Percentiles rank a stretch among this genome's conserved stretches.
These are phyloP conservation scores for Paracentrotus lividus DNA, from an alignment of 53 echinoderm and acorn worm genomes.

Conservation along the genomic window DNA sequence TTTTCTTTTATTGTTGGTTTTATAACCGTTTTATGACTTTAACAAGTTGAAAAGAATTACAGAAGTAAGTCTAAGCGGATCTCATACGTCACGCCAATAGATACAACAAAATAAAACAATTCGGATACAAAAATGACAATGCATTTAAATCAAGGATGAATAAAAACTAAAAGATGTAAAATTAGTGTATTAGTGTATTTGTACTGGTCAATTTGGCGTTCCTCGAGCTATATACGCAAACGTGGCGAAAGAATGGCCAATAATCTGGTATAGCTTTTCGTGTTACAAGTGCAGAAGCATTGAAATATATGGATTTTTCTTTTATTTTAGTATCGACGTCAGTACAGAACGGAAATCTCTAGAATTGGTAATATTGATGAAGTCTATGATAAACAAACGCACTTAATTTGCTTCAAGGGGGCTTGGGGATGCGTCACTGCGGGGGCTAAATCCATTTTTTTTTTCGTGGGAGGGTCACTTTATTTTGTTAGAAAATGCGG, in stretches of 20 bases:
- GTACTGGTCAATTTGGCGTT: neutral
- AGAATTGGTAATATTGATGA: neutral
- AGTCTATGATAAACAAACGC: neutral
- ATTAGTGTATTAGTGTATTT: no score
- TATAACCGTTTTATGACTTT: neutral
- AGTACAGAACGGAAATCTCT: neutral
- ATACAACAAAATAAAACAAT: no score
- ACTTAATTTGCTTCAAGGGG: conserved; percentile 25
- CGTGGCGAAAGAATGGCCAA: neutral
- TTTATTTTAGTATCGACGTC: neutral
- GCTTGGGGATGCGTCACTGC: neutral
- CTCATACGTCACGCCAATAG: no score
- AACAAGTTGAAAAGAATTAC: neutral
- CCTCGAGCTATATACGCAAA: no score
- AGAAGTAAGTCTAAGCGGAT: no score
- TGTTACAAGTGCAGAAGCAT: neutral
- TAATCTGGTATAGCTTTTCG: neutral
- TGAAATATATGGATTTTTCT: conserved; percentile 32
- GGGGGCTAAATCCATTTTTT: neutral
- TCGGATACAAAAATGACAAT: no score
- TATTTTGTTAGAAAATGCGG: neutral
- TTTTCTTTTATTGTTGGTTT: neutral
- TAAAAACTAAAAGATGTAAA: no score
- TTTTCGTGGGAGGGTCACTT: neutral
- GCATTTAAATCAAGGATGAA: no score